Conservation (phyloP, 92 coral and sea anemone species). For the Palythoa grandis region DNA sequence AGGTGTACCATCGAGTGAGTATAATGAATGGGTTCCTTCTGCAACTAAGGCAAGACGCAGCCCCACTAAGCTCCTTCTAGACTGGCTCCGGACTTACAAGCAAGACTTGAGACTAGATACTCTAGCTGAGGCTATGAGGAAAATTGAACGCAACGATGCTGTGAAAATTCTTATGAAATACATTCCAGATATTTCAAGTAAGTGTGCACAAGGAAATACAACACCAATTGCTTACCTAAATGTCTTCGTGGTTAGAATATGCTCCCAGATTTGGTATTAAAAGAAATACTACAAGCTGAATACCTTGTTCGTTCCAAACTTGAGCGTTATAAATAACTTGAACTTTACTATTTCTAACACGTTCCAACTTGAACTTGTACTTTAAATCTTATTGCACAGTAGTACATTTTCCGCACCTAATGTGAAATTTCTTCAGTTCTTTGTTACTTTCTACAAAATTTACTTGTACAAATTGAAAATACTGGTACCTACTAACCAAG, state of each 20-base stretch:
- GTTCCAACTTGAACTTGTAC: too few relatives aligned
- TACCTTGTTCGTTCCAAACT: too few relatives aligned
- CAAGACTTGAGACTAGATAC: slow-evolving; percentile 16
- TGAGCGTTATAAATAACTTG: too few relatives aligned
- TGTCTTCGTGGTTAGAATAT: background rate
- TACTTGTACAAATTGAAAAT: too few relatives aligned
- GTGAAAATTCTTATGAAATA: slow-evolving; percentile 11
- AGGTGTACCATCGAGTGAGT: slow-evolving; percentile 1
- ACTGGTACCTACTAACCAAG: too few relatives aligned
- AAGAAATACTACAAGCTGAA: too few relatives aligned
- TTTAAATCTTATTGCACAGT: too few relatives aligned
- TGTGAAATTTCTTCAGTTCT: too few relatives aligned
- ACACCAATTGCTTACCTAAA: background rate
- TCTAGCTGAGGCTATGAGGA: slow-evolving; percentile 10
- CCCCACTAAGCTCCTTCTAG: slow-evolving; percentile 14
- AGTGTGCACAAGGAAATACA: background rate
- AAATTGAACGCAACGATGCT: slow-evolving; percentile 31
- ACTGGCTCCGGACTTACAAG: slow-evolving; percentile 17
- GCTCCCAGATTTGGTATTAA: too few relatives aligned
- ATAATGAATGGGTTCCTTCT: slow-evolving; percentile 11
- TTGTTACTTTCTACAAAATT: too few relatives aligned
- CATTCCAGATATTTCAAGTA: slow-evolving; percentile 21
- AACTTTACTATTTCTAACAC: too few relatives aligned
- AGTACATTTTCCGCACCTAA: too few relatives aligned
- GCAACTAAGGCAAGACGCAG: background rate